phyloP scores from a whole-genome alignment of 92 coral and sea anemone genomes.

The Palythoa grandis region DNA sequence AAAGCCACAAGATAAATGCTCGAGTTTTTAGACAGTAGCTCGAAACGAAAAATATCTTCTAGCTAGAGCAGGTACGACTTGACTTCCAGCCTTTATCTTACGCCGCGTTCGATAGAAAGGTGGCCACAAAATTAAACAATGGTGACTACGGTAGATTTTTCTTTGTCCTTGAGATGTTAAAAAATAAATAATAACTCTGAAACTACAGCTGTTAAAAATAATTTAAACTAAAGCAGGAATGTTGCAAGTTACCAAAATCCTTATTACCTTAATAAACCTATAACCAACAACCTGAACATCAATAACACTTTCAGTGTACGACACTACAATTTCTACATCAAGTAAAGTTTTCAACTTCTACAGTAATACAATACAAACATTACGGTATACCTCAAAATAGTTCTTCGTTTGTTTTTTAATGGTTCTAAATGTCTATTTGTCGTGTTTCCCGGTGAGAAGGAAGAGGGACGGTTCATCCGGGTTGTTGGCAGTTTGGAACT shows the following conservation, averaged over 20 bases:
- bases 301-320: neutral
- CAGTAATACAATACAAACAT: neutral
- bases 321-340: neutral
- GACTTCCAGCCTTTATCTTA: neutral
- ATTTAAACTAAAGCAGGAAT: neutral
- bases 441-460: constrained; percentile 93
- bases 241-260: neutral
- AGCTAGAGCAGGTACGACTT: neutral
- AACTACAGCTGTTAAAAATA: neutral
- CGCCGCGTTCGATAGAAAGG: neutral
- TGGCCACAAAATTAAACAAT: neutral
- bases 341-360: neutral
- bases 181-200: neutral
- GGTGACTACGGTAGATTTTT: neutral
- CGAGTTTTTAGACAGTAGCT: too few species aligned
- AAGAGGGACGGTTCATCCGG: constrained; percentile 89
- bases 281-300: neutral
- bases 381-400: neutral
- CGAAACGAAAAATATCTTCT: neutral
- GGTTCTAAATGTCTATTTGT: constrained; percentile 30
- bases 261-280: neutral
- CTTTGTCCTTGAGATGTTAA: neutral
- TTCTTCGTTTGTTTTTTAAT: neutral
- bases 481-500: constrained; percentile 94
- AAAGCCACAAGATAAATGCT: too few species aligned